A percentile compares a stretch with the other conserved stretches of the same genome.
These are phyloP conservation scores for Phoebastria nigripes DNA, from an alignment of 2,797 vertebrate species.

Conservation along the genomic window DNA sequence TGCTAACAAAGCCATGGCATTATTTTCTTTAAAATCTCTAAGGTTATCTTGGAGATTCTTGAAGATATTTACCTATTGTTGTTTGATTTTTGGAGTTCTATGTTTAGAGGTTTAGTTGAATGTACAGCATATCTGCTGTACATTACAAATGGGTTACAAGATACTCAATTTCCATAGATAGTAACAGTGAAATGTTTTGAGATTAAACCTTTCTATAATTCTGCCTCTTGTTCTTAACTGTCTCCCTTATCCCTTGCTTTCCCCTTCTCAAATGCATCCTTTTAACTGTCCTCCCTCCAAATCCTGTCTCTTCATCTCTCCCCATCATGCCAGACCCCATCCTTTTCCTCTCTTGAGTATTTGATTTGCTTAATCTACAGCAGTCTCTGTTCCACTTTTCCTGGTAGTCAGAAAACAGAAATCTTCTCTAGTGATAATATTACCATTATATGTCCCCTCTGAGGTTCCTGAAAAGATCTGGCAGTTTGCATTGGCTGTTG, in stretches of 20 bases:
- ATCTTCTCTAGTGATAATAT: not conserved
- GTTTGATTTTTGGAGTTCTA: not conserved
- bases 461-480: conserved; percentile 33
- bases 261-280: not conserved
- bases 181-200: not conserved
- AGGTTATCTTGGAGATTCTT: not conserved
- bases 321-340: not conserved
- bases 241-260: not conserved
- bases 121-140: not conserved
- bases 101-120: not conserved
- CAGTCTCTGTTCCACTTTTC: not conserved
- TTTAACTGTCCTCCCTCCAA: not conserved
- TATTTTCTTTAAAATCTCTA: not conserved
- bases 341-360: not conserved
- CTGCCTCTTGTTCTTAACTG: not conserved
- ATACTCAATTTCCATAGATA: not conserved
- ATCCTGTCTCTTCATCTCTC: not conserved
- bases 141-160: not conserved
- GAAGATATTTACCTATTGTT: not conserved
- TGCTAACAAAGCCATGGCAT: not conserved
- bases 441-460: not conserved
- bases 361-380: not conserved
- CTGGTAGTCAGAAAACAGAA: not conserved
- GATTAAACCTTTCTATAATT: not conserved
- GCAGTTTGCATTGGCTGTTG: not conserved